Base-by-base conservation (phyloP, 30 jellyfish, hydroid and myxozoan species). In the Rhopilema esculentum region DNA sequence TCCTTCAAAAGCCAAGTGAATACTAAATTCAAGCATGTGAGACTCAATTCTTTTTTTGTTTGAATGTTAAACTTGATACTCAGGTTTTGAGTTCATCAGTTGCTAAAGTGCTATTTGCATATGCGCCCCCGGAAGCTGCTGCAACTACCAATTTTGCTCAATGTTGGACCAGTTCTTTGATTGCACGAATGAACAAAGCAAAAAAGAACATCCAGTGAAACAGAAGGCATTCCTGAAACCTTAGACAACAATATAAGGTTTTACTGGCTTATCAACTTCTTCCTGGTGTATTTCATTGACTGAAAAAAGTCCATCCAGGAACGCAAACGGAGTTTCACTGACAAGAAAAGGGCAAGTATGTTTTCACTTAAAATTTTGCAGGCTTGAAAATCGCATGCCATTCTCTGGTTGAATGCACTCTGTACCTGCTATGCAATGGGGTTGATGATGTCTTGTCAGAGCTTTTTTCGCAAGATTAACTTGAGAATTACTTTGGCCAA, bases 141-240 rank as follows among this genome's bases (percentile, higher is more conserved):
- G 96, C 69, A n/a, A 87, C 96, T 67, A 86, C 89, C 65, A 30
- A n/a, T 87, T 77, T 68, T 87, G 96, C 75, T 53, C 23, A 49
- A 87, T 77, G 87, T 51, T 87, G 90, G 96, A 87, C 57, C 50
- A 66, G 62, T 87, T 87, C 76, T 87, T 78, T 77, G 96, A 87
- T 85, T 87, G 91, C 79, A 18, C 68, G 40, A 87, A 87, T 87
- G 96, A 76, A 1, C 33, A 91, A 30, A 77, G 49, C 74, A 64
- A 84, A 4, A 48, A 48, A 26, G 91, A 87, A 48, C 71, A 30
- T 30, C 27, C 32, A 40, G 18, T 63, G 27, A 87, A 77, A 64
- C 62, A 77, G n/a, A 87, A 77, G 86, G 70, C 85, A 63, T 78
- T 65, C 69, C 65, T 87, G 96, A 68, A 67, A 80, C 96, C 96